Percentiles rank a stretch among this genome's conserved stretches.
These are phyloP conservation scores for Pluvianellus socialis DNA, from an alignment of 2,113 vertebrate species.

Conservation along the genomic window DNA sequence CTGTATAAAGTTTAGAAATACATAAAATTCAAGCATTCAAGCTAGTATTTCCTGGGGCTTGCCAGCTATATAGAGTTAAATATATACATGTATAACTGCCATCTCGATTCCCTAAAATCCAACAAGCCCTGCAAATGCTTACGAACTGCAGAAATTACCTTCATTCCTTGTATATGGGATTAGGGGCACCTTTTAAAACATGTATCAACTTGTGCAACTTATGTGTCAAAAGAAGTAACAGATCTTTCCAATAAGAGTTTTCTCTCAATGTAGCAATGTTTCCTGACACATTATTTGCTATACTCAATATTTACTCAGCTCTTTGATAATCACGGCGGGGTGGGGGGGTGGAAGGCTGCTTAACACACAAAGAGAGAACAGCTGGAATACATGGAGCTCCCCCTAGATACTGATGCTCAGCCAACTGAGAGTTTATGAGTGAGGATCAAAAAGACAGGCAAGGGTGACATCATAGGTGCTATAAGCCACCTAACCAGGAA, in stretches of 20 bases:
- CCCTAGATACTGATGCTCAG: not conserved
- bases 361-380: not conserved
- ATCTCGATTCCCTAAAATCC: not conserved
- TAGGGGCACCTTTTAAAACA: not conserved
- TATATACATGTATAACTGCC: fast-evolving
- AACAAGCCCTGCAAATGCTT: not conserved
- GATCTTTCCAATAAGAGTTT: not conserved
- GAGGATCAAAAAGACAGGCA: not conserved
- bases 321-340: not conserved
- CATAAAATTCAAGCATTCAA: not conserved
- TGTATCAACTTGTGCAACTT: not conserved
- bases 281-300: not conserved
- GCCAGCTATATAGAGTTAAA: not conserved
- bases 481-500: not conserved
- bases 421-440: not conserved
- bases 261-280: not conserved
- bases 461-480: not conserved
- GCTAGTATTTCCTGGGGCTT: not conserved
- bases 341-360: too few species aligned
- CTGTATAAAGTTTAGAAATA: not conserved
- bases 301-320: not conserved
- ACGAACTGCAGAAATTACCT: not conserved
- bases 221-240: not conserved
- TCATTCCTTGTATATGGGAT: not conserved
- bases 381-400: not conserved